Base-by-base conservation (phyloP, 1,140 invertebrate species). In the Pseudomyrmex cubaensis region DNA sequence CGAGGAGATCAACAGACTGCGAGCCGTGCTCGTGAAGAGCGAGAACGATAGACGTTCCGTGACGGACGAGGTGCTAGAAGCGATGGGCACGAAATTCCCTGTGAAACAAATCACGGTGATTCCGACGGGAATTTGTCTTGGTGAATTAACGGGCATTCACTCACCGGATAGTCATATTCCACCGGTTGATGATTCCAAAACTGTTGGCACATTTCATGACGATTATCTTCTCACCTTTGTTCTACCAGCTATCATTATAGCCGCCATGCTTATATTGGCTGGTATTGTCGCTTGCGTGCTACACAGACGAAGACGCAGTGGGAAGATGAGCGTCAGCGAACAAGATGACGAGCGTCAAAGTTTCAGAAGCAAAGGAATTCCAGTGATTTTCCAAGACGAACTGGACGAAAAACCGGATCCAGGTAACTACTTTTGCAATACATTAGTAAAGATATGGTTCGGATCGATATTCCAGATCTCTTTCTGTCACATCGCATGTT, bases 371-470 rank as follows among this genome's bases (percentile, higher is more conserved):
- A 98, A 98, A 94, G 98, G 98, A 62, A 97, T 98, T 88, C 98
- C 98, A 0, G 97, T 99, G 7, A 99, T 99, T 87, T 99, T 99
- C 93, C 97, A 97, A 92, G 98, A 99, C 93, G 98, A 99, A 92
- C 94, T 99, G 13, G 98, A 98, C 87, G 98, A 99, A 90, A 97
- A 98, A 91, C 97, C 97, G 1, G 97, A 97, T 93, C 96, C 97
- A 48, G 97, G 97, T 94, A 89, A 82, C 4, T 50, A 56, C 66
- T 69, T 9, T 25, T 15, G 15, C 20, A 63, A 20, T 62, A 35
- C 13, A 48, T 83, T 56, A 57, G 64, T 48, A 1, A 25, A 64
- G 15, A 66, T 63, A 63, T 52, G 22, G n/a, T n/a, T n/a, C n/a
- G n/a, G n/a, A n/a, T 22, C 8, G 20, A 52, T 54, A 67, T 82